These are phyloP conservation scores for Nephila pilipes DNA, from an alignment of 1,140 invertebrate genomes.

Conservation along the genomic window DNA sequence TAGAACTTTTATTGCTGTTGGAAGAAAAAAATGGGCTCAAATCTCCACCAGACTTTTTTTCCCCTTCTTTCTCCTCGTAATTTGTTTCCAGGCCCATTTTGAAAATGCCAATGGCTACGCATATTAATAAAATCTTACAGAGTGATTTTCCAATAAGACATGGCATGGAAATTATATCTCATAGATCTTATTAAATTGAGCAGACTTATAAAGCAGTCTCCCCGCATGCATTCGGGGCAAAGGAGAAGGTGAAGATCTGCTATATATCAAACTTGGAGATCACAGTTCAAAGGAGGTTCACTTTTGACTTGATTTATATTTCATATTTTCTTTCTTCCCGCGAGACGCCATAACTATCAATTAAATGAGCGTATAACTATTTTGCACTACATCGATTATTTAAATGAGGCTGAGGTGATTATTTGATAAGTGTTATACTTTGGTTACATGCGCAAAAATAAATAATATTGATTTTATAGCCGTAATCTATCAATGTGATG, in stretches of 20 bases:
- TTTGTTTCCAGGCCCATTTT: constrained; percentile 34
- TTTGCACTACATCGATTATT: neutral
- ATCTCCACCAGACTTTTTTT: neutral
- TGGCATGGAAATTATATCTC: constrained; percentile 33
- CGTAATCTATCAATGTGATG: too few relatives aligned
- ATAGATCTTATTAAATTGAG: constrained; percentile 32
- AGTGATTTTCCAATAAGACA: constrained; percentile 54
- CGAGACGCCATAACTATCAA: neutral
- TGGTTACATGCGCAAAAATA: too few relatives aligned
- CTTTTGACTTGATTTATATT: constrained; percentile 24
- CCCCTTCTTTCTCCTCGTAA: neutral
- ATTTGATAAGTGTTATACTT: neutral
- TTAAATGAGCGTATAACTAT: neutral
- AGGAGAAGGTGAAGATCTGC: constrained; percentile 8
- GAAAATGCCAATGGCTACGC: constrained; percentile 48
- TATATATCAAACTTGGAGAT: constrained; percentile 22
- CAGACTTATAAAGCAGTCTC: neutral
- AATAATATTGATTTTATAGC: too few relatives aligned
- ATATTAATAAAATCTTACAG: constrained; percentile 52
- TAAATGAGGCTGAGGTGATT: constrained; percentile 2
- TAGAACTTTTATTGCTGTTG: neutral
- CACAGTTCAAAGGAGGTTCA: neutral
- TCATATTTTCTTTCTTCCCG: neutral
- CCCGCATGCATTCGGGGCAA: neutral
- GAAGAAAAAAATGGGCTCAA: neutral